Percentiles rank a stretch among this genome's conserved stretches.
These are phyloP conservation scores for Discoglossus pictus DNA, from an alignment of 2,797 vertebrate species.

Conservation along the genomic window DNA sequence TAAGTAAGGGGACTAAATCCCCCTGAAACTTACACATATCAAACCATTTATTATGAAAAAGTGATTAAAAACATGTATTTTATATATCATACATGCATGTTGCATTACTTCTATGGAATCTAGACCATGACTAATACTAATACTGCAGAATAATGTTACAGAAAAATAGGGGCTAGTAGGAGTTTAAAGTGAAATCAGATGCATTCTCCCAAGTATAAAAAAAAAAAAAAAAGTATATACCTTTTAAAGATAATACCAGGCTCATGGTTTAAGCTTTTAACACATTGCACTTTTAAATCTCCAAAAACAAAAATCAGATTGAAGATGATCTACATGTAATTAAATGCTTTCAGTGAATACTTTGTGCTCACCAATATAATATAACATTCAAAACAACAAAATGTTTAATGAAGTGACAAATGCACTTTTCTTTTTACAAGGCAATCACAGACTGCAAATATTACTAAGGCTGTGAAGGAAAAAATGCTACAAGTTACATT, in stretches of 20 bases:
- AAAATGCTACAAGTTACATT: no score
- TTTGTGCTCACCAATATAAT: conserved; percentile 66
- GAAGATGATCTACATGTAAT: conserved; percentile 61
- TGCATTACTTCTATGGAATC: no score
- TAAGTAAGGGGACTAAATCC: no score
- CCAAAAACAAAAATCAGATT: conserved; percentile 74
- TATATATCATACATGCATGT: no score
- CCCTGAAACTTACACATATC: no score
- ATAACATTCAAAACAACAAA: conserved; percentile 72
- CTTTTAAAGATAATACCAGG: conserved; percentile 78
- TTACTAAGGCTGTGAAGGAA: conserved; percentile 67
- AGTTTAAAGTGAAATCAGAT: conserved; percentile 60
- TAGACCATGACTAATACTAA: no score
- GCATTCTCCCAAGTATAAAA: conserved; percentile 58
- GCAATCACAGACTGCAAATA: conserved; percentile 99
- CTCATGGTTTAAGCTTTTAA: conserved; percentile 71
- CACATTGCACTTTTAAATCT: conserved; percentile 91
- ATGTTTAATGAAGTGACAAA: conserved; percentile 77
- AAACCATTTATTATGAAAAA: no score
- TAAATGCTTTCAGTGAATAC: conserved; percentile 52
- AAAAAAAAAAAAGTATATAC: conserved; percentile 67
- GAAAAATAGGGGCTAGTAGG: no score
- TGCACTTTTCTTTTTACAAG: conserved; percentile 82
- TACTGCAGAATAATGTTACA: no score
- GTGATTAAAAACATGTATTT: no score